Evolutionary conservation across 2,888 invertebrate species (phyloP), one percentile per base, ranked within the genome.

Genomic region (Drosophila paucipuncta): DNA sequence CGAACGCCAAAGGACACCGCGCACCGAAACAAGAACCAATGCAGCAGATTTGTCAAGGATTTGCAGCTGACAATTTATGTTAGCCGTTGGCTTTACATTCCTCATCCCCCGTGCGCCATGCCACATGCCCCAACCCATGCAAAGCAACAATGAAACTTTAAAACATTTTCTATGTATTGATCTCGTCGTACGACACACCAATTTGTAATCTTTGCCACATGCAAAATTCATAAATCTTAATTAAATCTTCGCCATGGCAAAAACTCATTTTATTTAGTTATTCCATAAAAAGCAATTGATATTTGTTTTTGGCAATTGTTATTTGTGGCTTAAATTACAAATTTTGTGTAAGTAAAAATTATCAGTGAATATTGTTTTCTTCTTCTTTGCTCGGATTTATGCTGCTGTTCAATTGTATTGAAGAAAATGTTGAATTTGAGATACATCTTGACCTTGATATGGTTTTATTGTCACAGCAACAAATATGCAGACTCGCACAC

Each of bases 1-100:
- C 50, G 53, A 58, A 72, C 72, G 66, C 66, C 47, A 73, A 76
- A 76, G 75, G 73, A 82, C 68, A 73, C 67, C 80, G 80, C 70
- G 73, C 25, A 16, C 59, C 71, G 47, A 65, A 72, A 60, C 31
- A 2, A 68, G 66, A 74, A 73, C 69, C 83, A 88, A 85, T 85
- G 88, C 89, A 80, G 82, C 83, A 83, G 87, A 87, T 87, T 87
- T 89, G 89, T 87, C 83, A 89, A 78, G 87, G 87, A 85, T 87
- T 87, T 89, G 83, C 83, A 85, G 61, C 78, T 78, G 76, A 71
- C 75, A 80, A 87, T 89, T 87, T 87, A 87, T 87, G 82, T 83
- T 82, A 67, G 80, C 68, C 65, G 60, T 69, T 82, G 76, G 83
- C 70, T 84, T 78, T 67, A 41, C 61, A 73, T 64, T 53, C 28